Base-by-base conservation (phyloP, 2,113 vertebrate species). In the Mellivora capensis region DNA sequence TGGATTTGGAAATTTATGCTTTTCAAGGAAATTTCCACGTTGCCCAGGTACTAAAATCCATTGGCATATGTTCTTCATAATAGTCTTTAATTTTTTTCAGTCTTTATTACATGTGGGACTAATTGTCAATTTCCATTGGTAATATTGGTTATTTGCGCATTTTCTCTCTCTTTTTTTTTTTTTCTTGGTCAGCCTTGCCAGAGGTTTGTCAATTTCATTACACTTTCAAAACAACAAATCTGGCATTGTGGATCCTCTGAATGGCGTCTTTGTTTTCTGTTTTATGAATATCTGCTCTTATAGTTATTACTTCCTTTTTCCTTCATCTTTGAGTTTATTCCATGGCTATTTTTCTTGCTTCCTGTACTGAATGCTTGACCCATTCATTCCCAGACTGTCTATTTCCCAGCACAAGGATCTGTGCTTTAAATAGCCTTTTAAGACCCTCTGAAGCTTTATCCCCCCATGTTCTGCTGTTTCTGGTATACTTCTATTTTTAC, bases 391-490 rank as follows among this genome's bases (percentile, higher is more conserved):
- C 31, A 76, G 87, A 1, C 87, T 42, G 10, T 61, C 29, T 13
- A 0, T 17, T 42, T 37, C 12, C 62, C 37, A 8, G 1, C 3
- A 8, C 14, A n/a, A 54, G 27, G n/a, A 0, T 20, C 27, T 34
- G 23, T 25, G 17, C 69, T 89, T 69, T 29, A 44, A 93, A 71
- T 21, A 49, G 31, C 31, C 4, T 37, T 31, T 17, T 13, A 23
- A 74, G 64, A 3, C 9, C 15, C 52, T n/a, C 17, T n/a, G 8
- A 4, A 34, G 76, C 18, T 25, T 11, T 20, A 44, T 17, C 7
- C 6, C 17, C 49, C 4, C 6, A 4, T 34, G 7, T 18, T 4
- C 29, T 2, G 4, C 18, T 47, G 49, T 49, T 76, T 59, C 9
- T 69, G 29, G 47, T 37, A 20, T 39, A 10, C 17, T 49, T 72